Evolutionary conservation across 2,888 invertebrate genomes (phyloP).

Genomic region (Cacoxenus indagator): DNA sequence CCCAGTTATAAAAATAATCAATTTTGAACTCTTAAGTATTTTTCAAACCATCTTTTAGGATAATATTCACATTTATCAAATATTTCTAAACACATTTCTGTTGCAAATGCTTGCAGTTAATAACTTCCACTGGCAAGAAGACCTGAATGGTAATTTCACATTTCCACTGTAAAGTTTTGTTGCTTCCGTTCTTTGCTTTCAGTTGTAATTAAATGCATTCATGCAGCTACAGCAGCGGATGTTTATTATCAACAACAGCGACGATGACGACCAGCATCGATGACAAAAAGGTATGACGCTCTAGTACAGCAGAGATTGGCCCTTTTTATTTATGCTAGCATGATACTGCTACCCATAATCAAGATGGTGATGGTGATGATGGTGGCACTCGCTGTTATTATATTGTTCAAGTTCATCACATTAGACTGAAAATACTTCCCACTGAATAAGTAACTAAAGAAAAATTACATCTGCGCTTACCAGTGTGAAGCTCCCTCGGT

Average conservation of each 20-base stretch:
- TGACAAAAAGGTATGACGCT: not conserved
- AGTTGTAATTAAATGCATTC: slow-evolving; percentile 60
- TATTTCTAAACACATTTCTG: not conserved
- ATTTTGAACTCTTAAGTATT: too few species aligned
- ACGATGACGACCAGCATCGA: slow-evolving; percentile 41
- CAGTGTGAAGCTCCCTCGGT: slow-evolving; percentile 40
- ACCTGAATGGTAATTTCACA: slow-evolving; percentile 1
- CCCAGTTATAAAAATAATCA: too few species aligned
- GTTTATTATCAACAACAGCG: slow-evolving; percentile 46
- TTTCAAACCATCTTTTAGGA: too few species aligned
- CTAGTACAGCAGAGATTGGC: slow-evolving; percentile 1
- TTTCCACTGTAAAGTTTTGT: slow-evolving; percentile 59
- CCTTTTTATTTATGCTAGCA: not conserved
- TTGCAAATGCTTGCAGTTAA: not conserved
- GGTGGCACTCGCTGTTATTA: not conserved
- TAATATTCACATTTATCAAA: too few species aligned
- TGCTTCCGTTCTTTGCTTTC: slow-evolving; percentile 53
- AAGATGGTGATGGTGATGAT: not conserved
- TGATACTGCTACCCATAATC: not conserved
- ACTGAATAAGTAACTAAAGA: not conserved
- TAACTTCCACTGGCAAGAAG: not conserved
- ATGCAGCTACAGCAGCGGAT: slow-evolving; percentile 52
- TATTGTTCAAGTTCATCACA: not conserved
- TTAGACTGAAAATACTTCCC: not conserved
- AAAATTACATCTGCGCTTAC: slow-evolving; percentile 18